These are phyloP conservation scores for Neria commutata DNA, from an alignment of 2,888 invertebrate species.

Conservation along the genomic window DNA sequence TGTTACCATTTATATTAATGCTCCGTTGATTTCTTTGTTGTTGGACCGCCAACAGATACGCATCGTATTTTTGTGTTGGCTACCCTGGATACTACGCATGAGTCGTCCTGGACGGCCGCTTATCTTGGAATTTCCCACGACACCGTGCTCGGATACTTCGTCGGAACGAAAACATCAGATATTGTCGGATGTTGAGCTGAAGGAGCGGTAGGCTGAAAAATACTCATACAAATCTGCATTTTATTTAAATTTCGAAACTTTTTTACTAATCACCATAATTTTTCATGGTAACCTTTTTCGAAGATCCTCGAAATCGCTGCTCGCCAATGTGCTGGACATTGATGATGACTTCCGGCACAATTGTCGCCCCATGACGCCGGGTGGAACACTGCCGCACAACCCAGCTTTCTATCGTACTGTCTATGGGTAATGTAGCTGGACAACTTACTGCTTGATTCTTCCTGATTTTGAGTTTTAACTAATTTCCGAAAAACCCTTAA, in stretches of 20 bases:
- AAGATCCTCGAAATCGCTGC: slow-evolving; percentile 89
- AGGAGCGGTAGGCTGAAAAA: slow-evolving; percentile 67
- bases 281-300: slow-evolving; percentile 4
- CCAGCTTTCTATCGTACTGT: slow-evolving; percentile 75
- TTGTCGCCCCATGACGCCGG: slow-evolving; percentile 73
- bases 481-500: slow-evolving; percentile 19
- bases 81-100: slow-evolving; percentile 97
- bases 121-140: slow-evolving; percentile 63
- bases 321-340: slow-evolving; percentile 96
- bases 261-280: slow-evolving; percentile 10
- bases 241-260: not conserved
- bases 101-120: slow-evolving; percentile 71
- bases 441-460: not conserved
- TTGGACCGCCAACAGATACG: slow-evolving; percentile 75
- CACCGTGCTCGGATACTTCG: slow-evolving; percentile 66
- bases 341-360: slow-evolving; percentile 93
- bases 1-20: too few relatives aligned
- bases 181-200: slow-evolving; percentile 84
- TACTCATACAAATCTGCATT: not conserved
- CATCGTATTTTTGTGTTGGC: slow-evolving; percentile 93
- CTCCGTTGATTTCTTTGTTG: slow-evolving; percentile 22
- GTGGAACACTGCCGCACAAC: slow-evolving; percentile 66
- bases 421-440: slow-evolving; percentile 68
- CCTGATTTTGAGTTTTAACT: slow-evolving; percentile 34
- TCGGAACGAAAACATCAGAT: slow-evolving; percentile 74